Base-by-base conservation (phyloP, 2,113 vertebrate species). In the Jaculus jaculus region DNA sequence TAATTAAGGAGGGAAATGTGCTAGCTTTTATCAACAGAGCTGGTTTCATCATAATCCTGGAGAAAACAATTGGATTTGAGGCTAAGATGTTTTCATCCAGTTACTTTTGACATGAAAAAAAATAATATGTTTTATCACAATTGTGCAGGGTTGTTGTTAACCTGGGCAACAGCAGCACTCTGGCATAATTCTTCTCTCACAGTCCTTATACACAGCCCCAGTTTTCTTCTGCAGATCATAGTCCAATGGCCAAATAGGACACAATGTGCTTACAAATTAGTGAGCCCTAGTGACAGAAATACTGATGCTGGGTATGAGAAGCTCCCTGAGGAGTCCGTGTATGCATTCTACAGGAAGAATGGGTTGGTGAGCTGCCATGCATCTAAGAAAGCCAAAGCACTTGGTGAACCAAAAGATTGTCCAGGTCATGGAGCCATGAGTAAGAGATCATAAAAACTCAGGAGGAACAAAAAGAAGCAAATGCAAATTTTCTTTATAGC, bases 341-440 rank as follows among this genome's bases (percentile, higher is more conserved):
- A 92, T 96, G 90, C 95, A 93, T 80, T 69, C 65, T 72, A 16
- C 91, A 96, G 97, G 69, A 92, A 96, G 96, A 97, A 96, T 96
- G 75, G 63, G 80, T 95, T 95, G 4, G 32, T 92, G 86, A 95
- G 95, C 71, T 58, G 42, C 65, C 91, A 91, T 95, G 90, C 75
- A 92, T 97, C 97, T 95, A 94, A 94, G 89, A 97, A 84, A 96
- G 68, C 90, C 42, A 83, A 94, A 97, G 95, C 97, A 96, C 90
- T 97, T 94, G 94, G 7, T 88, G 94, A 97, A 93, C 97, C 92
- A 96, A 95, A 97, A 98, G 97, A 98, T 96, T 96, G 90, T 95
- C 96, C 87, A 73, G 91, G 72, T 97, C 87, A 74, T 96, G 23
- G 37, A 89, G 30, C n/a, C 18, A 60, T 79, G 32, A 87, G 65